phyloP scores from a whole-genome alignment of 2,113 vertebrate species.

The Ondatra zibethicus region DNA sequence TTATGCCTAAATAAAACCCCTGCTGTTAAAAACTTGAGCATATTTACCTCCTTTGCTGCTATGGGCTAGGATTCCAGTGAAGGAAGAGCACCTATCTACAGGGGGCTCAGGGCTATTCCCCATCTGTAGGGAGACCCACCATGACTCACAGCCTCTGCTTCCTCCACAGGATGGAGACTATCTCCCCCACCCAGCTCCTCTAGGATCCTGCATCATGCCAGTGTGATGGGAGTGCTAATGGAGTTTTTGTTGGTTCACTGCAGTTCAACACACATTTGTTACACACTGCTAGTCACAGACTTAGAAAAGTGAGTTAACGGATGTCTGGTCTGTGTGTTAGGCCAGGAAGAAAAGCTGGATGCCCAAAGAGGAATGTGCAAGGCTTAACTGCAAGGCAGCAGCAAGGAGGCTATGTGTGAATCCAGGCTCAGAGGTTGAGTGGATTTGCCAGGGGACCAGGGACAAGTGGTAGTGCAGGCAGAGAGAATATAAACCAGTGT shows the following conservation, averaged over 20 bases:
- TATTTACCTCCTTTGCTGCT: not conserved
- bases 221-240: accelerated
- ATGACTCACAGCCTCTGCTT: not conserved
- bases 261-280: not conserved
- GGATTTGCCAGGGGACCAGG: not conserved
- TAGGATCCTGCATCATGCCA: not conserved
- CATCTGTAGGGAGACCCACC: not conserved
- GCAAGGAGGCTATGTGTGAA: not conserved
- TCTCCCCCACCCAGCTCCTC: not conserved
- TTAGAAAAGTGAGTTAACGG: not conserved
- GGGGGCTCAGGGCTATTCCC: not conserved
- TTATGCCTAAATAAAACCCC: conserved; percentile 67
- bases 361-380: not conserved
- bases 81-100: not conserved
- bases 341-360: not conserved
- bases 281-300: not conserved
- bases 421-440: not conserved
- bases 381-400: not conserved
- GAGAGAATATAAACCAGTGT: not conserved
- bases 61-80: not conserved
- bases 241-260: not conserved
- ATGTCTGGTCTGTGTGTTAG: not conserved
- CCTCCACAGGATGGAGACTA: not conserved
- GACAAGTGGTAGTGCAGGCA: not conserved
- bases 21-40: conserved; percentile 50